Base-by-base conservation (phyloP, 2,797 vertebrate genomes). In the Toxotes lorentzi region DNA sequence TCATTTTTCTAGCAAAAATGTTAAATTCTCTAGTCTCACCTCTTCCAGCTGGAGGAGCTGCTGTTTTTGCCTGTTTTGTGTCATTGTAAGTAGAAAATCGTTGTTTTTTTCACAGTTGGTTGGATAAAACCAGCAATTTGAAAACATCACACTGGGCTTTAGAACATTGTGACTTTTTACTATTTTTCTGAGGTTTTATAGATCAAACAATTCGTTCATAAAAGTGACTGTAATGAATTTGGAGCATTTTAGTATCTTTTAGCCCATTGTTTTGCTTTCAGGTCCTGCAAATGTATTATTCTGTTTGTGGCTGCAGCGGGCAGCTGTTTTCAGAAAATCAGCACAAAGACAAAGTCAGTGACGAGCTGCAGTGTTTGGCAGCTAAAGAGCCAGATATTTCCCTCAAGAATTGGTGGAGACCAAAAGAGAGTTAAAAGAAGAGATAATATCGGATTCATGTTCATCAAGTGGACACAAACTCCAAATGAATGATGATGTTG, bases 311-410 rank as follows among this genome's bases (percentile, higher is more conserved):
- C 13, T 3, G 14, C 21, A 24, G 38, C 58, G 41, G 35, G 13
- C 54, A 54, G 51, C 24, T 54, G 51, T 40, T 35, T 23, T 13
- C 21, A 54, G 51, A 57, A 19, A 19, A 9, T 34, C 54, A 19
- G 9, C 58, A 30, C 24, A 62, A 16, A 30, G 10, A 40, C 19
- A 38, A 12, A 9, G 21, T 51, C 1, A 51, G 27, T 38, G 19
- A 63, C 19, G n/a, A 56, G 21, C 6, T 59, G 41, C 5, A 56
- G 13, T 11, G 53, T 69, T 63, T 51, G 50, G 60, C 47, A 60
- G 74, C 53, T 74, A 27, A 70, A 54, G 17, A 61, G 23, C 35
- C 40, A 4, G n/a, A 34, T 45, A 21, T 53, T 24, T 56, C 27
- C 30, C 7, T 14, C 13, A 10, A 43, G 17, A 32, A 40, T 6